Evolutionary conservation across 2,113 vertebrate species (phyloP).

Genomic region (Ginglymostoma cirratum): DNA sequence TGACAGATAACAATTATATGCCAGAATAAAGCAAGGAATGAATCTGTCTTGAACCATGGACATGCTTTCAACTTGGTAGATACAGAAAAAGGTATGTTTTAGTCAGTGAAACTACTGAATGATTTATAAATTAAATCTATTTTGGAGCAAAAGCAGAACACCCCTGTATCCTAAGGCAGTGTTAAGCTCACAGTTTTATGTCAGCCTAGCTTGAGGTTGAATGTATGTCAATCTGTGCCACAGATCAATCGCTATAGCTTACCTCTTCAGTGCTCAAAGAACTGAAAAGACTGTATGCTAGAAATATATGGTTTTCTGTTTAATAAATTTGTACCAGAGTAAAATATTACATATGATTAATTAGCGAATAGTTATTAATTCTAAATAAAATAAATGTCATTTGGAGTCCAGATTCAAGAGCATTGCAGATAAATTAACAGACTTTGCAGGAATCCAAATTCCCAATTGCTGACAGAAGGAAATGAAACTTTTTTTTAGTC

Average conservation of each 20-base stretch:
- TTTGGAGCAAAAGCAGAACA: neutral
- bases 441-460: neutral
- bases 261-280: neutral
- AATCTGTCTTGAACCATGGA: neutral
- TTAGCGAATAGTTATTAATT: neutral
- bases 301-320: neutral
- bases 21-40: neutral
- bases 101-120: neutral
- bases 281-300: neutral
- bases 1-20: neutral
- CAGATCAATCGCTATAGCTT: neutral
- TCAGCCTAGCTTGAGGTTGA: neutral
- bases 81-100: neutral
- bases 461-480: neutral
- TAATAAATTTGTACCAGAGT: neutral
- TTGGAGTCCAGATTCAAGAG: neutral
- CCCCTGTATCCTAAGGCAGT: neutral
- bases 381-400: neutral
- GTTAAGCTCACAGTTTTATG: neutral
- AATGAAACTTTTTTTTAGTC: neutral
- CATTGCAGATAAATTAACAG: neutral
- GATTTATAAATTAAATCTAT: neutral
- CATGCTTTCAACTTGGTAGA: neutral
- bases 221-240: neutral
- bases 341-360: neutral